phyloP scores from a whole-genome alignment of 2,888 invertebrate genomes.

The Thelaira solivaga region DNA sequence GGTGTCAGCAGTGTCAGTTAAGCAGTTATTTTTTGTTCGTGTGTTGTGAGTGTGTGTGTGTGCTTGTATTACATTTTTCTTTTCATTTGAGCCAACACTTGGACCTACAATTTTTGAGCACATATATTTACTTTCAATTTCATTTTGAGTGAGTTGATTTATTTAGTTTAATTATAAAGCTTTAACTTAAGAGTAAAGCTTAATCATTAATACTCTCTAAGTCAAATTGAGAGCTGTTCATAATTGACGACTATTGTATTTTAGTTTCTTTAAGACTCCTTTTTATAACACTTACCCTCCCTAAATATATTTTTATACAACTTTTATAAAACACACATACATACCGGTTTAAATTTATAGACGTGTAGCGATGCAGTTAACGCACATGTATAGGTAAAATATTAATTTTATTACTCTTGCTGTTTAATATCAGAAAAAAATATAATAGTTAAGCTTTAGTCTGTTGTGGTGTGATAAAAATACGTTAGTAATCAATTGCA shows the following conservation, averaged over 20 bases:
- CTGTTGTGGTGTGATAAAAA: slow-evolving; percentile 76
- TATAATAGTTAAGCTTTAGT: slow-evolving; percentile 70
- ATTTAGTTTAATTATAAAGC: slow-evolving; percentile 3
- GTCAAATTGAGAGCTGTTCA: neutral
- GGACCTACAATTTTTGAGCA: neutral
- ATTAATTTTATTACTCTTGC: slow-evolving; percentile 24
- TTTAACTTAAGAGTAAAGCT: slow-evolving; percentile 29
- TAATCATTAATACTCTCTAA: neutral
- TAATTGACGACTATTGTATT: neutral
- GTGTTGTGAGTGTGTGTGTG: neutral
- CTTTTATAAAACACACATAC: neutral
- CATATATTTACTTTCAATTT: slow-evolving; percentile 51
- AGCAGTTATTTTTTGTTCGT: neutral
- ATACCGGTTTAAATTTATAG: neutral
- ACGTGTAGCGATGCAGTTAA: too few relatives aligned
- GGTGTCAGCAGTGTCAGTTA: slow-evolving; percentile 64
- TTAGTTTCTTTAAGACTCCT: slow-evolving; percentile 40
- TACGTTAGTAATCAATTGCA: slow-evolving; percentile 77
- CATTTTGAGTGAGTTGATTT: slow-evolving; percentile 35
- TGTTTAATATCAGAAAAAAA: slow-evolving; percentile 27
- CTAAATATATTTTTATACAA: neutral
- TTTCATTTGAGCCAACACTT: slow-evolving; percentile 24
- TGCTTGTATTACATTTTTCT: slow-evolving; percentile 7
- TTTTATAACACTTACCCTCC: slow-evolving; percentile 53
- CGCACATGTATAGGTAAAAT: neutral